Base-by-base conservation (phyloP, 2,113 vertebrate genomes). In the Suncus etruscus region DNA sequence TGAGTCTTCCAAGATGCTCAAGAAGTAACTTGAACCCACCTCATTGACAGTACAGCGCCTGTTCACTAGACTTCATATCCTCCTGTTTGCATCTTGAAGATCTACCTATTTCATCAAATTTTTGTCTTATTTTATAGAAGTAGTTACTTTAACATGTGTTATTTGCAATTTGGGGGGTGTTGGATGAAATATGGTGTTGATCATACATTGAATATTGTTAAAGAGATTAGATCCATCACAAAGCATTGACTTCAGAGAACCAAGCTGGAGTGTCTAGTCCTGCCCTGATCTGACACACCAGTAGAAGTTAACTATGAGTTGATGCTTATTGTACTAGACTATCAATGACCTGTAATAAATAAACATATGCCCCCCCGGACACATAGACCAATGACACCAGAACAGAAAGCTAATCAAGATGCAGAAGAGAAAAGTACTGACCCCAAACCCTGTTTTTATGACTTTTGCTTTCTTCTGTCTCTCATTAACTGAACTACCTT, bases 211-310 rank as follows among this genome's bases (percentile, higher is more conserved):
- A 18, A 54, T 15, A 15, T 27, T 66, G 39, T 80, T 61, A 32
- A 29, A n/a, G 11, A 3, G 39, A n/a, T 78, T 63, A 39, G 58
- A n/a, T 18, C 58, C 3, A 63, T 27, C 29, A 27, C 22, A 83
- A 63, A 51, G 9, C 39, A 63, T 51, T 3, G 61, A 29, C 63
- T 48, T 69, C 82, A 77, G 80, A 86, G 93, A 86, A 89, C 66
- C 39, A 76, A 58, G 78, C 2, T 31, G 78, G 20, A 58, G 22
- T 61, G 1, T n/a, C 77, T 83, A 32, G 74, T 14, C n/a, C 9
- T 94, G 45, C 32, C 63, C 61, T 86, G 31, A 83, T 51, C 48
- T 47, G 72, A 77, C 69, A 73, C 8, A 39, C 9, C 31, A 15
- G 8, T 6, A 10, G 18, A 61, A 66, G 54, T 51, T 6, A 27